These are phyloP conservation scores for Metellina segmentata DNA, from an alignment of 2,888 invertebrate genomes.

Conservation along the genomic window DNA sequence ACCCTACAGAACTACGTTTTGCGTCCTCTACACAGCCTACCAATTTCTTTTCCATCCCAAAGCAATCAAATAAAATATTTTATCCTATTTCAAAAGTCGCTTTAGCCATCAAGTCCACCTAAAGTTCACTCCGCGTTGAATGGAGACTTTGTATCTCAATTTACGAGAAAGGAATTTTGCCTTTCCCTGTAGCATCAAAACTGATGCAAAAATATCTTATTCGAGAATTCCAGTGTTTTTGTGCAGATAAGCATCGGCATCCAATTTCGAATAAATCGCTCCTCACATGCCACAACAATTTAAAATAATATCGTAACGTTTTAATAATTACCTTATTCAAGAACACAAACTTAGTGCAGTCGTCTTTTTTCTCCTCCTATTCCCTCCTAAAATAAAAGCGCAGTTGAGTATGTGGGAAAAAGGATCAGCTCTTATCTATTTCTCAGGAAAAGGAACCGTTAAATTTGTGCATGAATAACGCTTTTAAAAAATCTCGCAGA, in stretches of 20 bases:
- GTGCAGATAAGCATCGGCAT: neutral
- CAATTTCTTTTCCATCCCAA: no score
- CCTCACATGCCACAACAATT: neutral
- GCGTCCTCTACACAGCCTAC: no score
- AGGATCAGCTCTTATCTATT: neutral
- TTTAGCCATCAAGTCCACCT: no score
- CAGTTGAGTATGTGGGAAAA: neutral
- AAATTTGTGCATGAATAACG: neutral
- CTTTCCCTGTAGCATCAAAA: neutral
- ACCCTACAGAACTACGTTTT: no score
- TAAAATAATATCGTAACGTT: neutral
- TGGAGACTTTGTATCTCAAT: no score
- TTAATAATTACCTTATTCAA: neutral
- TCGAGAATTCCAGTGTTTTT: neutral
- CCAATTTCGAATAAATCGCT: neutral
- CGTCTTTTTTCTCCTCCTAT: neutral
- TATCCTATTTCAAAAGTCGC: no score
- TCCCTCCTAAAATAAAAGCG: neutral
- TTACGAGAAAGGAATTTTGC: no score
- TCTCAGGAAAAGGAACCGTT: neutral
- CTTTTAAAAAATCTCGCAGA: neutral
- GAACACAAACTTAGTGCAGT: neutral
- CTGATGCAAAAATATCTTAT: neutral
- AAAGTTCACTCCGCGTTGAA: no score
- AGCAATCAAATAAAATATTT: no score